A percentile compares a stretch with the other conserved stretches of the same genome.
Evolutionary conservation across 53 echinoderm and acorn worm species (phyloP).

Genomic region (Actinopyga echinites): DNA sequence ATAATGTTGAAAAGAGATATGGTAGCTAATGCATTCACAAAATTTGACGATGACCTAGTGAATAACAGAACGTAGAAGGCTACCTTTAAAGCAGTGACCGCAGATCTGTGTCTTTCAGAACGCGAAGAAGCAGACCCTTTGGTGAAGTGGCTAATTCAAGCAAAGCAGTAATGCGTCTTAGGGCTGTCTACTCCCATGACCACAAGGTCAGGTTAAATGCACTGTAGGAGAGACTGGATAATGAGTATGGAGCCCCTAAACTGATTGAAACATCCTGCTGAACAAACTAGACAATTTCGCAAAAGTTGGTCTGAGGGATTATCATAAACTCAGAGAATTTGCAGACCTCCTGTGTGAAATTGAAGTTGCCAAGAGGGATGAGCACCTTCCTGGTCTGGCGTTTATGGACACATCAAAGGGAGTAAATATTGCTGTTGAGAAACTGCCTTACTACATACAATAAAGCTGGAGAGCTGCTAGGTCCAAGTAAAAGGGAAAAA

Average conservation of each 20-base stretch:
- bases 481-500: slow-evolving; percentile 31
- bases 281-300: background rate
- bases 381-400: slow-evolving; percentile 28
- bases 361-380: slow-evolving; percentile 13
- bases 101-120: slow-evolving; percentile 1
- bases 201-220: background rate
- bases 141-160: slow-evolving; percentile 3
- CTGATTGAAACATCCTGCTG: background rate
- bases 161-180: slow-evolving; percentile 4
- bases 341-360: slow-evolving; percentile 30
- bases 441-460: slow-evolving; percentile 30
- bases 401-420: slow-evolving; percentile 27
- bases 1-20: background rate
- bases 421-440: slow-evolving; percentile 12
- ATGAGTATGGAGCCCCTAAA: background rate
- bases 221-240: background rate
- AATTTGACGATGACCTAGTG: slow-evolving; percentile 15
- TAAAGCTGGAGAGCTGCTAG: background rate
- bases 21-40: background rate
- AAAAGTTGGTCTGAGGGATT: background rate
- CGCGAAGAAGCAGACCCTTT: background rate
- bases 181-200: slow-evolving; percentile 37
- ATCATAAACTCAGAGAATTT: slow-evolving; percentile 1
- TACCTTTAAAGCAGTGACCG: background rate
- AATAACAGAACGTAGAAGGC: slow-evolving; percentile 6